Percentiles rank a stretch among this genome's conserved stretches.
Conservation (phyloP, 2,888 invertebrate genomes). For the Drosophila multiciliata region DNA sequence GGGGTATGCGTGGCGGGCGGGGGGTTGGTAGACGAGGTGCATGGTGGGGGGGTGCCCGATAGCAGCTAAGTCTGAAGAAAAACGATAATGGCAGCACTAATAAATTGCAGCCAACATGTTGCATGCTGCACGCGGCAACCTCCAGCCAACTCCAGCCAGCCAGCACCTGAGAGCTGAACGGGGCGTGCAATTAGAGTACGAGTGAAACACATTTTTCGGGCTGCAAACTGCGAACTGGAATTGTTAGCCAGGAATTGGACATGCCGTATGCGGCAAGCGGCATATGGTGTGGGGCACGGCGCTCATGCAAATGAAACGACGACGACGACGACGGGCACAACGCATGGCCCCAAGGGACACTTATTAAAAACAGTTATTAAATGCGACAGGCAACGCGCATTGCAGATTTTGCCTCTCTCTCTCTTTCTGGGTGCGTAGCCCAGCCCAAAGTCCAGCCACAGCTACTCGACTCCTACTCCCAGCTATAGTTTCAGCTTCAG, state of each 20-base stretch:
- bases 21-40: background rate
- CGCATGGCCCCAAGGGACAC: conserved; percentile 74
- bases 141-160: conserved; percentile 25
- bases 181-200: conserved; percentile 73
- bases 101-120: conserved; percentile 80
- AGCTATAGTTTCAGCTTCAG: conserved; percentile 17
- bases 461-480: conserved; percentile 15
- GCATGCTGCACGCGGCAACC: conserved; percentile 69
- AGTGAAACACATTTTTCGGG: conserved; percentile 54
- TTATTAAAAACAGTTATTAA: conserved; percentile 81
- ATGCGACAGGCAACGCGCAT: conserved; percentile 79
- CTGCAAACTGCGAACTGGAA: conserved; percentile 1
- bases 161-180: conserved; percentile 60
- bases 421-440: conserved; percentile 59
- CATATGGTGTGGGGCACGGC: conserved; percentile 2
- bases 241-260: conserved; percentile 1
- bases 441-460: conserved; percentile 41
- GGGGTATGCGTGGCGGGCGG: no score
- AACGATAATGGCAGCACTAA: conserved; percentile 81
- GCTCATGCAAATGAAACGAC: conserved; percentile 62
- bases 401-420: conserved; percentile 38
- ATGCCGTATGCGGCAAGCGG: background rate
- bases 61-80: conserved; percentile 78
- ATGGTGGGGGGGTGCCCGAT: conserved; percentile 27
- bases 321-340: conserved; percentile 32